Evolutionary conservation across 1,140 invertebrate species (phyloP), one percentile per base, ranked within the genome.

Genomic region (Chymomyza costata): DNA sequence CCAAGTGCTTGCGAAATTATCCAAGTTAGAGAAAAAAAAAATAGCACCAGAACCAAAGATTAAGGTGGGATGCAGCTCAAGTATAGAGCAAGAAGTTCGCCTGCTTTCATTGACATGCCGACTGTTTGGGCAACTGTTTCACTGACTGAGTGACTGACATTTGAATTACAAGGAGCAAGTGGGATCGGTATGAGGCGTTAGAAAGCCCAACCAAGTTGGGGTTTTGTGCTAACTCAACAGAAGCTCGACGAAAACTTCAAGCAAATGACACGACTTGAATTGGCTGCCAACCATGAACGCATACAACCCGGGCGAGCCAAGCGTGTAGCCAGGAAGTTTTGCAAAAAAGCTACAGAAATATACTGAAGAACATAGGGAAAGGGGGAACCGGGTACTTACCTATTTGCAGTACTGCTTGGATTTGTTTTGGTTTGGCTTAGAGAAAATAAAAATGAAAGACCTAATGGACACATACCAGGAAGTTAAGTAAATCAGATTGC

Each of bases 201-300:
- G 18, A 18, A 13, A 16, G 32, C n/a, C n/a, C n/a, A n/a, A n/a
- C n/a, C n/a, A n/a, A n/a, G n/a, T n/a, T n/a, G n/a, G n/a, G n/a
- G n/a, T n/a, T n/a, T n/a, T n/a, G n/a, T n/a, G 58, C 48, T 50
- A 53, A 55, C 59, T 44, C 64, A 61, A 66, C 63, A 43, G 78
- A 78, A 65, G 78, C 71, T 78, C 71, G 78, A 76, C 70, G 78
- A 61, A 78, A 76, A 76, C 70, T n/a, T 78, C 70, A 76, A 78
- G 61, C 70, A 76, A 76, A 63, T 76, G 70, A 76, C 70, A 76
- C 70, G 70, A 76, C 70, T 76, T 76, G 70, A 76, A 78, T 76
- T 78, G 70, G 70, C 70, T 76, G 71, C 71, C 71, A 76, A 76
- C 71, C 70, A 69, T 76, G 66, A 76, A 76, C 71, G 70, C 71